Conservation (phyloP, 2,888 invertebrate species). For the Torymus texanus region DNA sequence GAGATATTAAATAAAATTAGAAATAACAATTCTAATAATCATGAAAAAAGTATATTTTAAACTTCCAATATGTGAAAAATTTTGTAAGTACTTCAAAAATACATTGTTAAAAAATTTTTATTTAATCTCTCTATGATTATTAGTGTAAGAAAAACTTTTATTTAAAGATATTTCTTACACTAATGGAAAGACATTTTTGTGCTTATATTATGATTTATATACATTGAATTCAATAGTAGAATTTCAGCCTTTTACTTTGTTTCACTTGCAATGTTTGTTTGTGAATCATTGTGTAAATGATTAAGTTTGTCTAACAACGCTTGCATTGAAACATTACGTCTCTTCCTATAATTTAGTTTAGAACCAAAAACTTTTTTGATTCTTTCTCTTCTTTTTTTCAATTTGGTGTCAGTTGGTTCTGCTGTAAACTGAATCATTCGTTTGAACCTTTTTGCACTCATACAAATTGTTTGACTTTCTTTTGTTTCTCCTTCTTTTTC, state of each 20-base stretch:
- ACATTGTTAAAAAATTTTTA: slow-evolving; percentile 24
- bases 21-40: too few species aligned
- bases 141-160: slow-evolving; percentile 22
- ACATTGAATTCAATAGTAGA: slow-evolving; percentile 6
- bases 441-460: slow-evolving; percentile 78
- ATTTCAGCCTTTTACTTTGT: slow-evolving; percentile 49
- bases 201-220: slow-evolving; percentile 69
- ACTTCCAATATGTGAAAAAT: too few species aligned
- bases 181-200: slow-evolving; percentile 66
- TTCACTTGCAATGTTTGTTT: slow-evolving; percentile 55
- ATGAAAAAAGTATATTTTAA: too few species aligned
- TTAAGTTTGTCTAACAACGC: slow-evolving; percentile 78
- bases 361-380: slow-evolving; percentile 78
- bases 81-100: slow-evolving; percentile 1
- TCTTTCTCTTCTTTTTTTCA: slow-evolving; percentile 79
- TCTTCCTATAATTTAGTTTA: slow-evolving; percentile 77
- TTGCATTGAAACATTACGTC: slow-evolving; percentile 77
- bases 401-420: slow-evolving; percentile 76
- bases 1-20: too few species aligned
- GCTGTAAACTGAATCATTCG: slow-evolving; percentile 78
- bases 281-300: slow-evolving; percentile 68
- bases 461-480: slow-evolving; percentile 74
- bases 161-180: slow-evolving; percentile 33
- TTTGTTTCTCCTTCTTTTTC: slow-evolving; percentile 76
- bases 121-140: background rate